Percentiles rank a stretch among this genome's conserved stretches.
Evolutionary conservation across 2,113 vertebrate species (phyloP).

Genomic region (Oncorhynchus clarkii): DNA sequence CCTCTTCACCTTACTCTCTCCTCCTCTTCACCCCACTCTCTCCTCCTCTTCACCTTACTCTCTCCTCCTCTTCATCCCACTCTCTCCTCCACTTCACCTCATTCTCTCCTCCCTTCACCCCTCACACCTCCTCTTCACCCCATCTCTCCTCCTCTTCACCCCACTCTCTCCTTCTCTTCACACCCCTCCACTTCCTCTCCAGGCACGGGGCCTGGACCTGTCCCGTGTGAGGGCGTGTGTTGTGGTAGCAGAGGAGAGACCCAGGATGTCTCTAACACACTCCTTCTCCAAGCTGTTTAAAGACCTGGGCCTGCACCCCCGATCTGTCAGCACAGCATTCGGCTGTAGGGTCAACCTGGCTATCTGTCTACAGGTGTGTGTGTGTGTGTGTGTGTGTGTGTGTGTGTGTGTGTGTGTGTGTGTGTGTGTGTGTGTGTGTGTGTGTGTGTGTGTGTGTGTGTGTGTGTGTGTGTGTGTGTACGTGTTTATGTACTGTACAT

Average conservation of each 20-base stretch:
- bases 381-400: background rate
- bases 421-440: constrained; percentile 1
- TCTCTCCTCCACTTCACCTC: no score
- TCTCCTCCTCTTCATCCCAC: background rate
- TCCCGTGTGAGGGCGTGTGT: constrained; percentile 95
- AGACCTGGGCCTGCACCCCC: constrained; percentile 93
- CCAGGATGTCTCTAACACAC: constrained; percentile 93
- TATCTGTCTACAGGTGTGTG: constrained; percentile 93
- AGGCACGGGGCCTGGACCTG: constrained; percentile 93
- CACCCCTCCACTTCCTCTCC: no score
- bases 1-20: no score
- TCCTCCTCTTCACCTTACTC: no score
- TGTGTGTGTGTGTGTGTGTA: background rate
- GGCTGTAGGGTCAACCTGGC: constrained; percentile 97
- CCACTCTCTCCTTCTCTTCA: constrained; percentile 81
- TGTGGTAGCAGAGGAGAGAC: constrained; percentile 94
- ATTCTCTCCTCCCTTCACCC: no score
- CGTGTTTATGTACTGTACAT: constrained; percentile 10
- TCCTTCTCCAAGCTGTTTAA: constrained; percentile 98
- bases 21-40: background rate
- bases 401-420: background rate
- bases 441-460: background rate
- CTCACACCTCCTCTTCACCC: background rate
- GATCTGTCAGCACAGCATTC: constrained; percentile 95
- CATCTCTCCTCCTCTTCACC: background rate